Evolutionary conservation across 2,888 invertebrate genomes (phyloP), one percentile per base, ranked within the genome.

Genomic region (Idaea aversata): DNA sequence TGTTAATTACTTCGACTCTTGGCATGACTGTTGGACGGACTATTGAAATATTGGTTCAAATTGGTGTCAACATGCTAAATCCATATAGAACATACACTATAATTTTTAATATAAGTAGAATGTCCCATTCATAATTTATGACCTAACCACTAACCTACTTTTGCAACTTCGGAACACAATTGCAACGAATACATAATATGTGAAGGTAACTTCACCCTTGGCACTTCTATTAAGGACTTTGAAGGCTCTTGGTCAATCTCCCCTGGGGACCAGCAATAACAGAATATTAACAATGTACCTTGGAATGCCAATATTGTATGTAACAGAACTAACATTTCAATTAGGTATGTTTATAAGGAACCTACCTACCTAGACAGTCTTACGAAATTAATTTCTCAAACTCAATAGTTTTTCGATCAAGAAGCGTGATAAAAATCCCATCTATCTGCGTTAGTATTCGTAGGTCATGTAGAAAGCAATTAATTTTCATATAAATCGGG

Each of bases 181-280:
- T 59, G 25, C 47, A 59, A 47, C 34, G 67, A 61, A 64, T n/a
- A 25, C 57, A 25, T n/a, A 57, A 38, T 38, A 47, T 47, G 47
- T 7, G 47, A 47, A 47, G 47, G 47, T 47, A 47, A 47, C 5
- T 47, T 47, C 13, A 47, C 47, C 10, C 47, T 47, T 47, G 47
- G 47, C 13, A 13, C 47, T 13, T 47, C 47, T 47, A 10, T 47
- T 47, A 47, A 47, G 47, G 47, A 47, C 47, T 47, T 47, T 10
- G 67, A 67, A 68, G 61, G 58, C 47, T 25, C 34, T 61, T 15
- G 59, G 65, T 62, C 59, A 57, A 61, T 59, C 65, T 64, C 64
- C 63, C 64, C 61, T 59, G 61, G 63, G 62, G 16, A 66, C 63
- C 60, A 63, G 13, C 47, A 13, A 47, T 47, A 47, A 10, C 10